Evolutionary conservation across 2,888 invertebrate species (phyloP), one percentile per base, ranked within the genome.

Genomic region (Neoascia interrupta): DNA sequence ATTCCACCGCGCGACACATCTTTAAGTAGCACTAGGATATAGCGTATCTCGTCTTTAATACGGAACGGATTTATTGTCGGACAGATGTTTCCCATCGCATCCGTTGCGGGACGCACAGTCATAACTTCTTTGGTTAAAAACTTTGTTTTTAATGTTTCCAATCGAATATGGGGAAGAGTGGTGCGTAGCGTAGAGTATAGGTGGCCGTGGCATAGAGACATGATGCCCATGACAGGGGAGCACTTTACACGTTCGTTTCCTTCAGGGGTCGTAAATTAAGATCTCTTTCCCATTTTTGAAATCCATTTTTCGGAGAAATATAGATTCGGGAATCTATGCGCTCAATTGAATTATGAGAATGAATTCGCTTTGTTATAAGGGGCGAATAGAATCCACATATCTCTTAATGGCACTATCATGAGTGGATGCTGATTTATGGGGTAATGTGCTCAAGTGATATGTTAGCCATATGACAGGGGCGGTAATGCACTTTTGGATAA

Each of bases 361-460:
- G 76, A 72, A 66, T 72, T 60, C 26, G 64, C 64, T 47, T 58
- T 53, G n/a, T 58, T 54, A 75, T 75, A 58, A 45, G 63, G 41
- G 31, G 31, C 15, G 37, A 45, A 43, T 16, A 10, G 45, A 28
- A 37, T 10, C 16, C 39, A 39, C 47, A 23, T 19, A 8, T 18
- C 47, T 31, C 68, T 45, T 73, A 79, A 73, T 73, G 66, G 68
- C 66, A 79, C 61, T 73, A 68, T 79, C 73, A 61, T 11, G 61
- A n/a, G n/a, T n/a, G n/a, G n/a, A n/a, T 31, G 73, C 56, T 79
- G 79, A 79, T 79, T 79, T 79, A 79, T 73, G 49, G 31, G 60
- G 49, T 54, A 73, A 79, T 79, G 73, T 79, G 73, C 28, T 79
- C 53, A 76, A 76, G 64, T 76, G 64, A 70, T 76, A 76, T 70